These are phyloP conservation scores for Cryptus armator DNA, from an alignment of 2,888 invertebrate genomes.

Conservation along the genomic window DNA sequence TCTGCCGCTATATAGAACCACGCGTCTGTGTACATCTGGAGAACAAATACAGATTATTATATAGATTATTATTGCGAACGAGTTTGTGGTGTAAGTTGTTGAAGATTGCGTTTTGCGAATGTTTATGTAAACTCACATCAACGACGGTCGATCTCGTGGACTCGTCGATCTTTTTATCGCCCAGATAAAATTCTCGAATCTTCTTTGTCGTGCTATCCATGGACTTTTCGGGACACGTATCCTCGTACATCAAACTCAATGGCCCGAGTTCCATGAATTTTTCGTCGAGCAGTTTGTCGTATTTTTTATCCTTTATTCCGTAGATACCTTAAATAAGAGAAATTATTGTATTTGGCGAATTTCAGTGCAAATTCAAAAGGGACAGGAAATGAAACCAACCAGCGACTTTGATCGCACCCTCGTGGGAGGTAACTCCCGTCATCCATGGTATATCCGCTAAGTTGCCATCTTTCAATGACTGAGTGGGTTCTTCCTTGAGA, in stretches of 20 bases:
- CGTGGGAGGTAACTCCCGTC: conserved; percentile 90
- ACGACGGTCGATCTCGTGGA: conserved; percentile 86
- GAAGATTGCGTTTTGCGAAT: neutral
- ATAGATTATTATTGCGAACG: neutral
- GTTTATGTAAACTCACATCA: conserved; percentile 85
- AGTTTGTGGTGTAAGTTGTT: neutral
- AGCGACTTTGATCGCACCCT: conserved; percentile 90
- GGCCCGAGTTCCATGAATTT: conserved; percentile 88
- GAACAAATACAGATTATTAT: neutral
- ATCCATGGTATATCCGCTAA: conserved; percentile 89
- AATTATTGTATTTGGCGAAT: neutral
- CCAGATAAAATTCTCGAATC: conserved; percentile 88
- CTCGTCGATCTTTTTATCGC: conserved; percentile 84
- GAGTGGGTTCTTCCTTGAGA: conserved; percentile 88
- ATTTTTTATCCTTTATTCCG: conserved; percentile 84
- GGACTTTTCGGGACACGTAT: conserved; percentile 85
- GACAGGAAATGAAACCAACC: conserved; percentile 83
- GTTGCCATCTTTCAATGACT: conserved; percentile 85
- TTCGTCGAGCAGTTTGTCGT: conserved; percentile 86
- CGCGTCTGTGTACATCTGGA: conserved; percentile 90
- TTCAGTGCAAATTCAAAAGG: neutral
- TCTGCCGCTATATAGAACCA: conserved; percentile 89
- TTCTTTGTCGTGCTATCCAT: conserved; percentile 85
- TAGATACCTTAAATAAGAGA: conserved; percentile 75
- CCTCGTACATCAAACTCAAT: conserved; percentile 88